These are phyloP conservation scores for Sweltsa coloradensis DNA, from an alignment of 1,140 invertebrate genomes.

Conservation along the genomic window DNA sequence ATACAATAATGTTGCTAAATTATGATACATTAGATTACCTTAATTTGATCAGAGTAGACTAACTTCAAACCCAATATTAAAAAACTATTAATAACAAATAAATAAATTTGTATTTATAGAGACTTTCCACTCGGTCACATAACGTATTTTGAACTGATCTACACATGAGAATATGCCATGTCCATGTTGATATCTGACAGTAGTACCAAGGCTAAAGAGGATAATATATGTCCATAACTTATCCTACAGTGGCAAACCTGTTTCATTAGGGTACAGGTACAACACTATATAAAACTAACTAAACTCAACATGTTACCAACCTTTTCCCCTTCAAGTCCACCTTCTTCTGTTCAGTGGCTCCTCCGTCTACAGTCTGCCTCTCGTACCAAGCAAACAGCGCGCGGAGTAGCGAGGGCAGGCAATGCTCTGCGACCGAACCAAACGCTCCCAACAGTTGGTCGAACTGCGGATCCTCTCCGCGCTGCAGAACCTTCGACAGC, in stretches of 20 bases:
- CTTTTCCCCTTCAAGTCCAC: constrained; percentile 59
- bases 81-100: too few species aligned
- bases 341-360: constrained; percentile 38
- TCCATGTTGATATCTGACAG: too few species aligned
- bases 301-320: constrained; percentile 19
- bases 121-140: too few species aligned
- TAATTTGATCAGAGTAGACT: not conserved
- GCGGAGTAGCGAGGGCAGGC: constrained; percentile 84
- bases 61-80: not conserved
- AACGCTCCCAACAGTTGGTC: constrained; percentile 90
- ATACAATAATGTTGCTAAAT: too few species aligned
- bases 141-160: too few species aligned
- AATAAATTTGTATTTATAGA: too few species aligned
- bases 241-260: too few species aligned
- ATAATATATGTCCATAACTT: too few species aligned
- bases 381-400: constrained; percentile 97
- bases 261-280: not conserved
- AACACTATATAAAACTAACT: constrained; percentile 6
- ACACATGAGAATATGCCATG: too few species aligned
- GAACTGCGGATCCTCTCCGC: constrained; percentile 88
- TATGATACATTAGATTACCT: too few species aligned
- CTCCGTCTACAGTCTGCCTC: constrained; percentile 59
- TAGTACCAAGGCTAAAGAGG: too few species aligned
- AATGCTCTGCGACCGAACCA: constrained; percentile 91
- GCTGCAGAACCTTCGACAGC: constrained; percentile 83